These are phyloP conservation scores for Archips crataeganus DNA, from an alignment of 2,888 invertebrate species.

Conservation along the genomic window DNA sequence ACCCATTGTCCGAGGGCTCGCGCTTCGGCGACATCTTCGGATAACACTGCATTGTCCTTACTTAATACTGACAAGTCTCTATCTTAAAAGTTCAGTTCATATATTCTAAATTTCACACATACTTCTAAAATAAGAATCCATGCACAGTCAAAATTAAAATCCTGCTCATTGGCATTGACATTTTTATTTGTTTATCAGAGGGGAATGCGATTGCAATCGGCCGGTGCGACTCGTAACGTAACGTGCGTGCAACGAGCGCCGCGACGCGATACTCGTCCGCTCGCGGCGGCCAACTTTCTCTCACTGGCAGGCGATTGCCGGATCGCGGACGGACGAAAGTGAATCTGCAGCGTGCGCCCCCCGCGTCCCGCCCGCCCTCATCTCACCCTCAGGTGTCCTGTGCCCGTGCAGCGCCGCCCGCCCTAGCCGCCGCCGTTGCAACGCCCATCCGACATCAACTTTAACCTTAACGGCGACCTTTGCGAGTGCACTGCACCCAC, in stretches of 20 bases:
- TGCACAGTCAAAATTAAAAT: slow-evolving; percentile 59
- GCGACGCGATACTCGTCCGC: slow-evolving; percentile 83
- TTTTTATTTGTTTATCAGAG: slow-evolving; percentile 54
- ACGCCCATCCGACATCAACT: slow-evolving; percentile 73
- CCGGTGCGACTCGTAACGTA: slow-evolving; percentile 58
- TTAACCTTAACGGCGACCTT: slow-evolving; percentile 85
- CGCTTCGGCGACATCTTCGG: slow-evolving; percentile 77
- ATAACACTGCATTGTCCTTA: slow-evolving; percentile 79
- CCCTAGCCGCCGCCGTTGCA: slow-evolving; percentile 63
- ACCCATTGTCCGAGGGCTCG: slow-evolving; percentile 72
- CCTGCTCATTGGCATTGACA: slow-evolving; percentile 56
- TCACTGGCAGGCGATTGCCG: slow-evolving; percentile 81
- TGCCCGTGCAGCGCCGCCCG: slow-evolving; percentile 49
- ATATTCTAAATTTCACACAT: slow-evolving; percentile 51
- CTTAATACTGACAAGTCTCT: slow-evolving; percentile 51
- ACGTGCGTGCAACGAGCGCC: slow-evolving; percentile 73
- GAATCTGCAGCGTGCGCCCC: slow-evolving; percentile 81
- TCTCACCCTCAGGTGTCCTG: slow-evolving; percentile 59
- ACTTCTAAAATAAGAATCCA: slow-evolving; percentile 52
- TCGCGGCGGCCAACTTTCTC: slow-evolving; percentile 85
- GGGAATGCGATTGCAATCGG: slow-evolving; percentile 57
- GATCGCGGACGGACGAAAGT: slow-evolving; percentile 83
- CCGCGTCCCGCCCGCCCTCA: slow-evolving; percentile 57
- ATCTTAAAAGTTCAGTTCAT: slow-evolving; percentile 18
- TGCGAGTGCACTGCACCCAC: slow-evolving; percentile 77